Evolutionary conservation across 92 coral and sea anemone species (phyloP).

Genomic region (Paramuricea clavata): DNA sequence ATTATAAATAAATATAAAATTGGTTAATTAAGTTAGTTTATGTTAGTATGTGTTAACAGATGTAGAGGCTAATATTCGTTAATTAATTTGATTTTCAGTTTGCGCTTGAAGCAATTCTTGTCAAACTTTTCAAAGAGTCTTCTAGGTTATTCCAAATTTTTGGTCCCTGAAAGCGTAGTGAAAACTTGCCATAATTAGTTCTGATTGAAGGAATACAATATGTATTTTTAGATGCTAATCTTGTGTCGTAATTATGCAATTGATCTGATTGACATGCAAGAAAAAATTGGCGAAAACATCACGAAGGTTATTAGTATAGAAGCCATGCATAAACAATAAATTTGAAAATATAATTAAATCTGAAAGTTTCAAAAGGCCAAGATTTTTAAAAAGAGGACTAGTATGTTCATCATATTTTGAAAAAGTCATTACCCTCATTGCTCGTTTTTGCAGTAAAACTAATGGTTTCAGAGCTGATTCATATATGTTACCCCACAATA

Average conservation of each 20-base stretch:
- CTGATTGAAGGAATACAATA: conserved; percentile 48
- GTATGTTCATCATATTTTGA: conserved; percentile 62
- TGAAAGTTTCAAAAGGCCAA: neutral
- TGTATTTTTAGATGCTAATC: conserved; percentile 53
- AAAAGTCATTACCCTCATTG: conserved; percentile 48
- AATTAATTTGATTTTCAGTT: too few relatives aligned
- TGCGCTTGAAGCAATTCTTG: neutral
- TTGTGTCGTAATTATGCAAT: conserved; percentile 61
- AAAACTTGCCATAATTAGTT: conserved; percentile 74
- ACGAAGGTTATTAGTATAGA: conserved; percentile 32
- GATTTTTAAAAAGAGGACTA: conserved; percentile 51
- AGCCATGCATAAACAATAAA: conserved; percentile 49
- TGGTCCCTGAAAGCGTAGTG: conserved; percentile 48
- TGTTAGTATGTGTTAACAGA: neutral
- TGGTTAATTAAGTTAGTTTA: neutral
- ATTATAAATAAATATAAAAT: too few relatives aligned
- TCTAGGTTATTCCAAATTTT: conserved; percentile 49
- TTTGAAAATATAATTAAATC: conserved; percentile 22
- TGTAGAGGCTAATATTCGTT: neutral
- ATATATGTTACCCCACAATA: conserved; percentile 65
- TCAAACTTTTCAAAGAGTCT: neutral
- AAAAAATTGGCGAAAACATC: conserved; percentile 49
- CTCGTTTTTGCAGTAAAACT: conserved; percentile 53
- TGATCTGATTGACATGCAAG: conserved; percentile 14
- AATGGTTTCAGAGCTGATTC: conserved; percentile 55